Evolutionary conservation across 2,888 invertebrate genomes (phyloP).

Genomic region (Trypoxylon attenuatum): DNA sequence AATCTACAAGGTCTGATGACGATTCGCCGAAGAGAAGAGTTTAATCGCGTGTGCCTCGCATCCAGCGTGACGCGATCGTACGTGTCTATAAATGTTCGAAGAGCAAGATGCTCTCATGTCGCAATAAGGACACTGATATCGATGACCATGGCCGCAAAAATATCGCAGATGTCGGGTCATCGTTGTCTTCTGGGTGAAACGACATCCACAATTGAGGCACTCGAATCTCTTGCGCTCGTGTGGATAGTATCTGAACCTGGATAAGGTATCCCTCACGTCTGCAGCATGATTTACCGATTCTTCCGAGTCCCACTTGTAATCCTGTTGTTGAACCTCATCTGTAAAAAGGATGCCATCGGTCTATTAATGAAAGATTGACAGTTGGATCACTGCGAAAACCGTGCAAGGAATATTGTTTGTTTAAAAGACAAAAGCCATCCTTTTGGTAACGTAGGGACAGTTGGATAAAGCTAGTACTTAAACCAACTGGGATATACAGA

Average conservation of each 20-base stretch:
- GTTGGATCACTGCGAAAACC: slow-evolving; percentile 3
- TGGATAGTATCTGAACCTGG: slow-evolving; percentile 51
- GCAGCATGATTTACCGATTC: not conserved
- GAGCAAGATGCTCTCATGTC: slow-evolving; percentile 62
- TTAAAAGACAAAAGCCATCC: not conserved
- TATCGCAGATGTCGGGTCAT: slow-evolving; percentile 69
- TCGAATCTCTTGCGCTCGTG: slow-evolving; percentile 62
- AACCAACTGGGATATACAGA: not conserved
- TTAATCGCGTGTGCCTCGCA: slow-evolving; percentile 58
- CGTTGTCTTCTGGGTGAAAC: slow-evolving; percentile 67
- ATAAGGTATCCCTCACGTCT: slow-evolving; percentile 14
- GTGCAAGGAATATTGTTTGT: slow-evolving; percentile 25
- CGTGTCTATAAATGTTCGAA: slow-evolving; percentile 66
- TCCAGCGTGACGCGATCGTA: slow-evolving; percentile 61
- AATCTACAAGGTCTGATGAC: slow-evolving; percentile 13
- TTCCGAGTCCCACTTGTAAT: slow-evolving; percentile 19
- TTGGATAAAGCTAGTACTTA: not conserved
- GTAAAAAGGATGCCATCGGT: slow-evolving; percentile 43
- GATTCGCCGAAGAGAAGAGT: slow-evolving; percentile 47
- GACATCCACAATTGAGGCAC: slow-evolving; percentile 65
- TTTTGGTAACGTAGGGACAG: not conserved
- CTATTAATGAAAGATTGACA: slow-evolving; percentile 31
- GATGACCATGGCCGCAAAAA: slow-evolving; percentile 68
- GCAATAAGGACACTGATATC: slow-evolving; percentile 69
- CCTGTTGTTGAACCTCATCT: slow-evolving; percentile 26